These are phyloP conservation scores for Rafetus swinhoei DNA, from an alignment of 2,113 vertebrate species.

Conservation along the genomic window DNA sequence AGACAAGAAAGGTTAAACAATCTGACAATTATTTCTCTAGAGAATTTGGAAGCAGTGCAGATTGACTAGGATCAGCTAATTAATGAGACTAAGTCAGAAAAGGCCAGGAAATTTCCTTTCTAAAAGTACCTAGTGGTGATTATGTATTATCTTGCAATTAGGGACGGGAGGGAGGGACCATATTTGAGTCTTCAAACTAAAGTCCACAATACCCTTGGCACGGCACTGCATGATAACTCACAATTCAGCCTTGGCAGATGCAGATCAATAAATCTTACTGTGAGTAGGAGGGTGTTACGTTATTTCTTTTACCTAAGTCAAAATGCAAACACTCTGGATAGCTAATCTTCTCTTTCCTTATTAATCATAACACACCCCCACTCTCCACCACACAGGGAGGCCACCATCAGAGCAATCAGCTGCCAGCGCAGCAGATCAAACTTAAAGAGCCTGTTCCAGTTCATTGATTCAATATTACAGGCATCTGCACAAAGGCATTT, in stretches of 20 bases:
- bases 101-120: neutral
- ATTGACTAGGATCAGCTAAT: no score
- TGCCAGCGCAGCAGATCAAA: neutral
- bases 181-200: no score
- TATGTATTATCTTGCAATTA: neutral
- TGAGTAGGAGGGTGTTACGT: neutral
- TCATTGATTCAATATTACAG: neutral
- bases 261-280: neutral
- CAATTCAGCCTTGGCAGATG: neutral
- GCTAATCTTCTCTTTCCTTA: neutral
- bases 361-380: neutral
- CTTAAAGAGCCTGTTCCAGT: conserved; percentile 2
- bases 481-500: neutral
- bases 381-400: neutral
- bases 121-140: neutral
- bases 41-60: neutral
- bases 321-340: neutral
- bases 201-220: neutral
- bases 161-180: no score
- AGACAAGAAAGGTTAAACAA: neutral
- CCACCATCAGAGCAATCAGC: neutral
- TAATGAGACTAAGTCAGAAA: neutral
- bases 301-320: neutral
- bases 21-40: neutral
- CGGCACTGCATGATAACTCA: neutral